phyloP scores from a whole-genome alignment of 1,140 invertebrate genomes.

The Apolygus lucorum region DNA sequence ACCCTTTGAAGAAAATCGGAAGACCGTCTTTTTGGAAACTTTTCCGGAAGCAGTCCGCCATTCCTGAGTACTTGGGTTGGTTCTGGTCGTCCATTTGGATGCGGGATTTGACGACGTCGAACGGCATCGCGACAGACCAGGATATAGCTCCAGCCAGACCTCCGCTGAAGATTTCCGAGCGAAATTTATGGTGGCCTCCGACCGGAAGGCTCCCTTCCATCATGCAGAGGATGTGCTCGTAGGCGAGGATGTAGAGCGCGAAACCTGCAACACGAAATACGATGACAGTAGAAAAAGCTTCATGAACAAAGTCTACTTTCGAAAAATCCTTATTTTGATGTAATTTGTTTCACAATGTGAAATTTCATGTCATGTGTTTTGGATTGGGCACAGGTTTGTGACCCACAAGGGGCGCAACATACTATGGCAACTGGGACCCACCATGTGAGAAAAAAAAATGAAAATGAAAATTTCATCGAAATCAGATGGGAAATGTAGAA shows the following conservation, averaged over 20 bases:
- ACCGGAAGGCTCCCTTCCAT: background rate
- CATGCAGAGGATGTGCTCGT: conserved; percentile 7
- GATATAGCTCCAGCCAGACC: conserved; percentile 50
- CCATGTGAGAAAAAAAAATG: no score
- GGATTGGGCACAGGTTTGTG: no score
- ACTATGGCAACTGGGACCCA: no score
- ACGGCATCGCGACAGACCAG: conserved; percentile 59
- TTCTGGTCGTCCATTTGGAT: conserved; percentile 55
- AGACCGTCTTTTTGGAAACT: conserved; percentile 46
- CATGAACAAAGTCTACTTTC: no score
- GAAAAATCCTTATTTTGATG: no score
- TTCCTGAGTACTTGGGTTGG: conserved; percentile 38
- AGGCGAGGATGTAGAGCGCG: conserved; percentile 1
- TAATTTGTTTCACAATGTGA: no score
- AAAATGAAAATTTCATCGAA: no score
- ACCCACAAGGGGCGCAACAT: no score
- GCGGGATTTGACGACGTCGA: conserved; percentile 66
- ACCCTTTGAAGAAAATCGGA: conserved; percentile 49
- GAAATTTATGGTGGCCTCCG: background rate
- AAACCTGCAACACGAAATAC: background rate
- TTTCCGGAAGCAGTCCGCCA: conserved; percentile 42
- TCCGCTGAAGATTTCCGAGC: background rate
- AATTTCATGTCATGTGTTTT: no score
- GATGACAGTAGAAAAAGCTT: no score
- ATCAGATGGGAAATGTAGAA: no score